Evolutionary conservation across 2,888 invertebrate species (phyloP).

Genomic region (Scrobipalpa costella): DNA sequence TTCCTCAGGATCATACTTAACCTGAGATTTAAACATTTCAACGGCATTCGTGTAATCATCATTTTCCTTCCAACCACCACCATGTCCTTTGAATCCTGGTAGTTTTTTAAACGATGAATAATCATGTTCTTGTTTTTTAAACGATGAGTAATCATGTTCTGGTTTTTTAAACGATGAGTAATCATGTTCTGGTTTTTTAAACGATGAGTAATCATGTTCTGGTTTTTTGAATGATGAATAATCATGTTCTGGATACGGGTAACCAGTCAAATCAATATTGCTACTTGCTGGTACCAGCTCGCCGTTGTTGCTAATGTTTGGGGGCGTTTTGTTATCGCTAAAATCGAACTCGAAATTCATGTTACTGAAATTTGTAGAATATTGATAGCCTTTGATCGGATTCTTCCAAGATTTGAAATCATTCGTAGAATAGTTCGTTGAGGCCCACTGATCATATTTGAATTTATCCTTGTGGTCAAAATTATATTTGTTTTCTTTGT

Average conservation of each 20-base stretch:
- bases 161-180: constrained; percentile 56
- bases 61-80: constrained; percentile 36
- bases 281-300: constrained; percentile 66
- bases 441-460: constrained; percentile 54
- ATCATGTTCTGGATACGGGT: constrained; percentile 56
- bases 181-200: constrained; percentile 56
- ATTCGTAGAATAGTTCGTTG: constrained; percentile 42
- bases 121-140: constrained; percentile 56
- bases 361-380: constrained; percentile 62
- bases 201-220: constrained; percentile 41
- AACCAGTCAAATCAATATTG: constrained; percentile 56
- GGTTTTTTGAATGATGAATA: constrained; percentile 56
- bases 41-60: constrained; percentile 46
- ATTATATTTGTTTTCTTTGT: constrained; percentile 42
- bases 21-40: constrained; percentile 46
- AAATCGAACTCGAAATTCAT: constrained; percentile 61
- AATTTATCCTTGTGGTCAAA: constrained; percentile 58
- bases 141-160: constrained; percentile 41
- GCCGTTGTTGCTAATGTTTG: constrained; percentile 48
- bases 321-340: constrained; percentile 51
- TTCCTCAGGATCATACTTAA: constrained; percentile 53
- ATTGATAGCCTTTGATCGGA: constrained; percentile 60
- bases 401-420: constrained; percentile 56
- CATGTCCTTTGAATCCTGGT: constrained; percentile 50
- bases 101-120: constrained; percentile 58